These are phyloP conservation scores for Brachionus koreanus DNA, from an alignment of 1,140 invertebrate species.

Conservation along the genomic window DNA sequence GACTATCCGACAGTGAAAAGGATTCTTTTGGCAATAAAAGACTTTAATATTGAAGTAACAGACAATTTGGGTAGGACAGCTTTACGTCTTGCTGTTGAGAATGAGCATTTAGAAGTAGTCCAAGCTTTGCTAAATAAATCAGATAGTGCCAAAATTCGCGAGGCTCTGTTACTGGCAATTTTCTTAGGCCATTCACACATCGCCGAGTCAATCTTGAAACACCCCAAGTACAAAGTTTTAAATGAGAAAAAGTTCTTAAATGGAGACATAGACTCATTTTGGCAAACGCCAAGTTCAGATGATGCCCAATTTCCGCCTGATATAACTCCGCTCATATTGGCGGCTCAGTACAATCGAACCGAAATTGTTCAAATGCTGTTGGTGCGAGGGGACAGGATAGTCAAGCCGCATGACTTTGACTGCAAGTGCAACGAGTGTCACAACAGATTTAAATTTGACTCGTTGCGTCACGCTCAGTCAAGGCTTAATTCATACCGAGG, in stretches of 20 bases:
- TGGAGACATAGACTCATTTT: conserved; percentile 34
- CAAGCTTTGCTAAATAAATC: conserved; percentile 52
- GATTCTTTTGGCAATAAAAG: conserved; percentile 50
- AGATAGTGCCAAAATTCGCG: conserved; percentile 52
- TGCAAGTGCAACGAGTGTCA: conserved; percentile 64
- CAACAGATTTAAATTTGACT: conserved; percentile 57
- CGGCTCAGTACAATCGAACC: conserved; percentile 53
- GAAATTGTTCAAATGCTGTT: conserved; percentile 54
- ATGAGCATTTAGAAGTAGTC: conserved; percentile 55
- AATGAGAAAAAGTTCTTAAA: conserved; percentile 40
- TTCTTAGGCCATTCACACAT: conserved; percentile 56
- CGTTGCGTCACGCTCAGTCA: conserved; percentile 50
- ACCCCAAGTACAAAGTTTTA: conserved; percentile 51
- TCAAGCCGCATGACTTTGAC: conserved; percentile 63
- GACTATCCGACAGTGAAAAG: conserved; percentile 48
- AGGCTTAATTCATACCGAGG: conserved; percentile 56
- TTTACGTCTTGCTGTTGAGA: conserved; percentile 52
- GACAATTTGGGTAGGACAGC: conserved; percentile 54
- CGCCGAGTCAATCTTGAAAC: conserved; percentile 55
- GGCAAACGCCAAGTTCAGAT: conserved; percentile 33
- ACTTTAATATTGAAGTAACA: conserved; percentile 51
- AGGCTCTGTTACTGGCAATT: conserved; percentile 55
- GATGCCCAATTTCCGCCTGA: conserved; percentile 52
- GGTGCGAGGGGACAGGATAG: conserved; percentile 54
- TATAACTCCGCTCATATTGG: conserved; percentile 52